Evolutionary conservation across 1,140 invertebrate species (phyloP), one percentile per base, ranked within the genome.

Genomic region (Macrosteles quadrilineatus): DNA sequence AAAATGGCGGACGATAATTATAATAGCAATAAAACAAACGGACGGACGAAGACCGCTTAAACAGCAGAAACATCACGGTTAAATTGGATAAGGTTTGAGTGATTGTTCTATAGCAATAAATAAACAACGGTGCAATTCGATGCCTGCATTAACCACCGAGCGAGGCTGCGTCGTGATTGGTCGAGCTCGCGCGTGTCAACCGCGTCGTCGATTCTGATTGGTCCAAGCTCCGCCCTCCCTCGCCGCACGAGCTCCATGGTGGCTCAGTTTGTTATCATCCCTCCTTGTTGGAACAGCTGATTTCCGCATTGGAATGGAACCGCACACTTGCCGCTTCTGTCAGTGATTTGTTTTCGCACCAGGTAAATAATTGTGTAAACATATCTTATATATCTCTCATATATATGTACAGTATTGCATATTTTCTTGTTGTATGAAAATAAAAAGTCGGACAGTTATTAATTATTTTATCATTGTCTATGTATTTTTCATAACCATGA

Each of bases 81-180:
- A 50, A 50, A 50, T 50, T 50, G 47, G 47, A 50, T 50, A 50
- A 6, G 47, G 47, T 50, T 50, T 50, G 47, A 50, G 47, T 50
- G 47, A 50, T 50, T 50, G 47, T 50, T 50, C 14, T 50, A 50
- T 19, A 50, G 47, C 47, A 50, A 50, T 50, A 50, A 50, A 50
- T 50, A 50, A 50, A 50, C 47, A 50, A 50, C 47, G 47, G 47
- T 50, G 47, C 47, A 50, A 50, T 50, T 50, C 47, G 47, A 50
- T 50, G 47, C 47, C 47, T 50, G 47, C n/a, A 50, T 50, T 50
- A 50, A 50, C 47, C 47, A 50, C 47, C 47, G 47, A 21, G 47
- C 47, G 14, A 21, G 47, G 6, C 6, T 4, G 47, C 21, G 6
- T n/a, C 4, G 21, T 17, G 47, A 50, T 50, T 50, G 47, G 47